Percentiles rank a stretch among this genome's conserved stretches.
These are phyloP conservation scores for Liasis olivaceus DNA, from an alignment of 2,797 vertebrate genomes.

Conservation along the genomic window DNA sequence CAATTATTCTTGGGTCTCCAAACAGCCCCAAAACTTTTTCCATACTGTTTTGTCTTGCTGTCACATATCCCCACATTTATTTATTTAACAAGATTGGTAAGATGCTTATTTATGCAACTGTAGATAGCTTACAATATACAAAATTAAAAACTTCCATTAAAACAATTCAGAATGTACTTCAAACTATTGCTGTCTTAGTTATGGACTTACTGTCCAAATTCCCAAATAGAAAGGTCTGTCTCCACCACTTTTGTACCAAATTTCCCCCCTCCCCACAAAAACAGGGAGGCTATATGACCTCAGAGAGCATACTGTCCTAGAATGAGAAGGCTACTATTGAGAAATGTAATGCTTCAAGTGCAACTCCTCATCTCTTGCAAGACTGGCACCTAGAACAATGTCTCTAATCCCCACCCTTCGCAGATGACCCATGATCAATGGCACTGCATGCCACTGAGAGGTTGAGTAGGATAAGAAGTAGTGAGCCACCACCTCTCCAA, in stretches of 20 bases:
- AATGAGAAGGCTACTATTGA: not conserved
- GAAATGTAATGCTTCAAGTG: not conserved
- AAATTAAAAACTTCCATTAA: not conserved
- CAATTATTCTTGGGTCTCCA: not conserved
- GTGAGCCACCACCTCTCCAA: not conserved
- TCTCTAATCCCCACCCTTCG: not conserved
- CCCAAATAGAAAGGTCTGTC: not conserved
- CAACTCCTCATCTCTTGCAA: not conserved
- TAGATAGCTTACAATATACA: not conserved
- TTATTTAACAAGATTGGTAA: not conserved
- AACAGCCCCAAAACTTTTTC: not conserved
- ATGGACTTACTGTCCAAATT: not conserved
- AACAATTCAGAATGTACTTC: not conserved
- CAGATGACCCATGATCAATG: not conserved
- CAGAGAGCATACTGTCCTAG: not conserved
- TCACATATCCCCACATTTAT: not conserved
- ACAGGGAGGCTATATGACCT: not conserved
- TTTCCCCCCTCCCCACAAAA: not conserved
- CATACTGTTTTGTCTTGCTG: not conserved
- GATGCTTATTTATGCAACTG: not conserved
- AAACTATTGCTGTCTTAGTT: not conserved
- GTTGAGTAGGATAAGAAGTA: not conserved
- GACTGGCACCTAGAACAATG: not conserved
- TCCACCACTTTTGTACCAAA: not conserved
- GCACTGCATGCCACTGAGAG: not conserved